Base-by-base conservation (phyloP, 2,113 vertebrate species). In the Corydoras maculifer region DNA sequence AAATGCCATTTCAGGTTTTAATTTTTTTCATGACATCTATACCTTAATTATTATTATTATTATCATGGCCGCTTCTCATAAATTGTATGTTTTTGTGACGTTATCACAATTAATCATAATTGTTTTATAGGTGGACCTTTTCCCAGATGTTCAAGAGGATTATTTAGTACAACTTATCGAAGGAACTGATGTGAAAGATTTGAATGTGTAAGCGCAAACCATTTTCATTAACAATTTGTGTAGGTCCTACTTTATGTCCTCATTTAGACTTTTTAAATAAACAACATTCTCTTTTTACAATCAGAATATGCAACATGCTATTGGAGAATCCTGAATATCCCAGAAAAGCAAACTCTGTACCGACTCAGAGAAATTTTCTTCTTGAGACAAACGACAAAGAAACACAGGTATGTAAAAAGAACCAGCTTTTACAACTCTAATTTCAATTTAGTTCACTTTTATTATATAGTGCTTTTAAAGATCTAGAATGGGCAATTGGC, bases 231-330 rank as follows among this genome's bases (percentile, higher is more conserved):
- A 55, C 58, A n/a, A 4, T 51, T 58, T 25, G 9, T 57, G 13
- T 57, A 25, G 18, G 18, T 25, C 18, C 18, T 14, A n/a, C 12
- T 57, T 57, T n/a, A 7, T 53, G 51, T 10, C 51, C 51, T 8
- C 3, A 10, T 15, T 57, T 57, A 57, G 5, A 11, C 55, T 30
- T 58, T 6, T 51, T 14, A 50, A 2, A 15, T 9, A 29, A 9
- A 53, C n/a, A 43, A 62, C 60, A 29, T 60, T 31, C 49, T 9
- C 29, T 77, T 9, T 83, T 61, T 76, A n/a, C 18, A 1, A 31
- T 18, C 84, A 98, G 96, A 75, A 91, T 98, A 85, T 98, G 95
- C 87, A 97, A 98, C 90, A 88, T 95, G 82, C 91, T 98, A 83
- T 85, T 98, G 89, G 95, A 98, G 87, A 94, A 92, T 75, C 93